Evolutionary conservation across 2,797 vertebrate genomes (phyloP), one percentile per base, ranked within the genome.

Genomic region (Poeciliopsis presidionis): DNA sequence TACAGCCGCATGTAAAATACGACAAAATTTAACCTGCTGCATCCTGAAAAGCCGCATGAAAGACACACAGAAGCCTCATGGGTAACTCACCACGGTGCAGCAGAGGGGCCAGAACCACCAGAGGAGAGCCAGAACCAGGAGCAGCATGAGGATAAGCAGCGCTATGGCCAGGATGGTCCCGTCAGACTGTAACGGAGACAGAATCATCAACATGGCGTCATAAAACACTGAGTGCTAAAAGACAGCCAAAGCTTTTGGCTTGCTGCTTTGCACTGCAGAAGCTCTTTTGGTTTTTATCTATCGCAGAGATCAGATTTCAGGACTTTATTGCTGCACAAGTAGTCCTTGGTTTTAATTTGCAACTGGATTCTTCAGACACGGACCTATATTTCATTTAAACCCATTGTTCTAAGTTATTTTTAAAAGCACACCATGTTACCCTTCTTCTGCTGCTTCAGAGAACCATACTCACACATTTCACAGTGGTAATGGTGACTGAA

Each of bases 41-140:
- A 77, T 46, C 84, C n/a, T 85, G 72, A 65, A 36, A 73, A 80
- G 47, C 25, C 7, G 13, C 5, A 22, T 28, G 12, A 70, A 28
- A 70, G 41, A 70, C 12, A n/a, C 7, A 4, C 4, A 16, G n/a
- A 55, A 73, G 51, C 12, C 74, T 61, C 81, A 84, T 2, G 30
- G 63, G 63, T 41, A 73, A 95, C 97, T 98, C 93, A 99, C 98
- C 97, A 99, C 98, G 0, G 98, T 99, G 94, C 98, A 99, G 93
- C 98, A 99, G n/a, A 99, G 97, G 14, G 98, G 98, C 98, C 98
- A 99, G 95, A 99, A 99, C 98, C 98, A 99, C 98, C 98, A 99
- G 74, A 99, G 95, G 3, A 99, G 95, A 22, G 91, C 96, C 95
- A 99, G 77, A 0, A 96, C 93, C 90, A 99, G 90, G n/a, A 99